Percentiles rank a stretch among this genome's conserved stretches.
Evolutionary conservation across 92 coral and sea anemone species (phyloP).

Genomic region (Epizoanthus ramosus): DNA sequence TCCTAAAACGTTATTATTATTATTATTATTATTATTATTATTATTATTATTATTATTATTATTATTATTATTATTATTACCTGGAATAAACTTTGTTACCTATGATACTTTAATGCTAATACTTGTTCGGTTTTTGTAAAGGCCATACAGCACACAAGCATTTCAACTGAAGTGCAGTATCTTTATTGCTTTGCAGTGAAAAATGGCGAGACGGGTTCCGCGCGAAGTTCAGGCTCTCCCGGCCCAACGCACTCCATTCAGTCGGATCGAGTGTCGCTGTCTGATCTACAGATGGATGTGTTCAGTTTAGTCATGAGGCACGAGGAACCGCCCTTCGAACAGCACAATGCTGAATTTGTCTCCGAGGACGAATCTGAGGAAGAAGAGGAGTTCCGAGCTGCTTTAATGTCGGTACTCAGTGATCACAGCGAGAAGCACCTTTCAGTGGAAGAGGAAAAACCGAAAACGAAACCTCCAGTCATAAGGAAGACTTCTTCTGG

Average conservation of each 20-base stretch:
- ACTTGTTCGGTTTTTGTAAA: too few relatives aligned
- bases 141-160: too few relatives aligned
- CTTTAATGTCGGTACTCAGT: constrained; percentile 74
- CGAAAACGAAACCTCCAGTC: constrained; percentile 38
- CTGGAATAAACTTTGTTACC: too few relatives aligned
- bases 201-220: constrained; percentile 43
- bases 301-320: constrained; percentile 70
- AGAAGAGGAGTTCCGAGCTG: constrained; percentile 70
- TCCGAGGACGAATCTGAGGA: constrained; percentile 67
- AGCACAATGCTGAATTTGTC: constrained; percentile 57
- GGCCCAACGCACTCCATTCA: constrained; percentile 66
- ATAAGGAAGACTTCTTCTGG: constrained; percentile 43
- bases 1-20: too few relatives aligned
- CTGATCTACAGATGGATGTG: constrained; percentile 73
- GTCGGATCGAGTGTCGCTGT: constrained; percentile 71
- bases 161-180: too few relatives aligned
- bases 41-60: too few relatives aligned
- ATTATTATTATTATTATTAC: too few relatives aligned
- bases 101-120: too few relatives aligned
- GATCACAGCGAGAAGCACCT: constrained; percentile 58
- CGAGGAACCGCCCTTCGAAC: constrained; percentile 55
- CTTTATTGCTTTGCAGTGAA: not conserved
- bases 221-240: constrained; percentile 52
- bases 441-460: constrained; percentile 33
- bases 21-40: too few relatives aligned